Percentiles rank a stretch among this genome's conserved stretches.
Conservation (phyloP, 2,113 vertebrate genomes). For the Rattus norvegicus region DNA sequence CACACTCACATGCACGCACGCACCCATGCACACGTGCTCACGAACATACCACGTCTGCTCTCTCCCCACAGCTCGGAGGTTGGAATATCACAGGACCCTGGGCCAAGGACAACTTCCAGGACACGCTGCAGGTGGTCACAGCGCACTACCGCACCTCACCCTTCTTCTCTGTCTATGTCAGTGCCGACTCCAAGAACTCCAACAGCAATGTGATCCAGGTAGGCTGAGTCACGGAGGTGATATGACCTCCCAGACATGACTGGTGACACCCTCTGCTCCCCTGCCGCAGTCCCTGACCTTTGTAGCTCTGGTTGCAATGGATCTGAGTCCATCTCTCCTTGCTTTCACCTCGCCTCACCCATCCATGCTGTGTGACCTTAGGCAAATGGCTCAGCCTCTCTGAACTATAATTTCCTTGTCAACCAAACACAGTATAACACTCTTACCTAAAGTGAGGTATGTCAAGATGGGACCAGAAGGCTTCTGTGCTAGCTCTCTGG, state of each 20-base stretch:
- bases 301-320: background rate
- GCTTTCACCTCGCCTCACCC: background rate
- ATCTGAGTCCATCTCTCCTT: background rate
- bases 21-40: too few species aligned
- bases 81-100: slow-evolving; percentile 93
- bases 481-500: background rate
- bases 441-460: background rate
- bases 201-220: slow-evolving; percentile 98
- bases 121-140: slow-evolving; percentile 90
- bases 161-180: slow-evolving; percentile 96
- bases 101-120: slow-evolving; percentile 93
- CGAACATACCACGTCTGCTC: background rate
- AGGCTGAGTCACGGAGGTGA: background rate
- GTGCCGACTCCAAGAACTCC: slow-evolving; percentile 96
- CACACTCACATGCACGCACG: background rate
- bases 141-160: slow-evolving; percentile 92
- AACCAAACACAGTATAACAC: background rate
- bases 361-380: background rate
- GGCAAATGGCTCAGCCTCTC: slow-evolving; percentile 7
- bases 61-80: slow-evolving; percentile 92
- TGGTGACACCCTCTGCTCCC: background rate
- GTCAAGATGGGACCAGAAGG: background rate
- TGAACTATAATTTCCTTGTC: background rate
- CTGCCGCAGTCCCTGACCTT: background rate
- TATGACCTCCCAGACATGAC: background rate